Conservation (phyloP, 2,797 vertebrate genomes). For the Podarcis lilfordi region DNA sequence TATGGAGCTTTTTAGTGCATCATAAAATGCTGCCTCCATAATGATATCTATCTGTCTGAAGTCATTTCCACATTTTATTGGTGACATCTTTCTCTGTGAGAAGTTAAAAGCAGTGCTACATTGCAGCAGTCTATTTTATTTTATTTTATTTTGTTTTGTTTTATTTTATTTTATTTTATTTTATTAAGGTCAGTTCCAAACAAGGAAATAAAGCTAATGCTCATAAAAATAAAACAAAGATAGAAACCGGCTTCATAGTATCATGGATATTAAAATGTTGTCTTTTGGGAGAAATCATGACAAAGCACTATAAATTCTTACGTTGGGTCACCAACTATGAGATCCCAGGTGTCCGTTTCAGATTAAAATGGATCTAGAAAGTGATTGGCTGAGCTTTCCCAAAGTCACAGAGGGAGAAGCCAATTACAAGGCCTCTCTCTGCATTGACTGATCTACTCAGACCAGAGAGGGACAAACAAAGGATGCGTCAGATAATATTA, state of each 20-base stretch:
- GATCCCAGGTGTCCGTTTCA: neutral
- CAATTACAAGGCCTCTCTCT: neutral
- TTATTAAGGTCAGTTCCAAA: constrained; percentile 17
- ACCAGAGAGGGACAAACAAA: neutral
- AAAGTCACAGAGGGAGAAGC: neutral
- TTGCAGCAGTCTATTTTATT: neutral
- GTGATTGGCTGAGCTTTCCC: neutral
- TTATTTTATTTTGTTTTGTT: neutral
- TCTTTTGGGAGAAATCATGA: constrained; percentile 24
- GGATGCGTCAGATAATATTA: too few relatives aligned
- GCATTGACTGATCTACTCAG: neutral
- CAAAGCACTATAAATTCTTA: neutral
- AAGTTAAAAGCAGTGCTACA: neutral
- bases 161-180: too few relatives aligned
- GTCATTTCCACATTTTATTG: neutral
- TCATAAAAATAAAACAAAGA: constrained; percentile 8
- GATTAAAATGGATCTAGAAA: neutral
- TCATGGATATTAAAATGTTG: neutral
- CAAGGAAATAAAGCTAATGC: constrained; percentile 20
- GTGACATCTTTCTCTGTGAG: neutral
- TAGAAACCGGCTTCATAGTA: constrained; percentile 1
- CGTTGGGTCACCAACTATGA: rapidly evolving
- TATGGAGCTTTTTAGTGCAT: constrained; percentile 14
- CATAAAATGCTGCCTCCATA: constrained; percentile 24
- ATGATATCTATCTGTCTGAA: neutral